Percentiles rank a stretch among this genome's conserved stretches.
Evolutionary conservation across 1,140 invertebrate species (phyloP).

Genomic region (Leptoteleia sp.): DNA sequence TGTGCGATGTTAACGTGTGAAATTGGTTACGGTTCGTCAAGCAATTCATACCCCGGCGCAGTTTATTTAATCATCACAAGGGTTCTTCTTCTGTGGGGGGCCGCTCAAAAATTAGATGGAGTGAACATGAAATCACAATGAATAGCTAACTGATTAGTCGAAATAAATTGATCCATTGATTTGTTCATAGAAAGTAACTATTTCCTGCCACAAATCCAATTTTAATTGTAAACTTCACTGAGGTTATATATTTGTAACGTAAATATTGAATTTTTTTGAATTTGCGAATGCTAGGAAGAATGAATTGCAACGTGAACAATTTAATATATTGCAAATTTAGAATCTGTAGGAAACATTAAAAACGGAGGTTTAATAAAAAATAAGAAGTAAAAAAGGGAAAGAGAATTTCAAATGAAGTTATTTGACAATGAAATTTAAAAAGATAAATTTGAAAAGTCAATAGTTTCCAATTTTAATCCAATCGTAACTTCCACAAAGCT

Average conservation of each 20-base stretch:
- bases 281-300: too few species aligned
- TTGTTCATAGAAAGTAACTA: too few species aligned
- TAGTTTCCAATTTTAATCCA: slow-evolving; percentile 10
- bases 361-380: too few species aligned
- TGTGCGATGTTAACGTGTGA: slow-evolving; percentile 1
- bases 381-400: too few species aligned
- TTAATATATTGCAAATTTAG: too few species aligned
- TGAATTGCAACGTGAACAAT: too few species aligned
- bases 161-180: slow-evolving; percentile 5
- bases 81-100: slow-evolving; percentile 10
- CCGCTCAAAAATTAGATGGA: not conserved
- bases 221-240: too few species aligned
- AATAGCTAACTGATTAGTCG: not conserved
- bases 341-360: too few species aligned
- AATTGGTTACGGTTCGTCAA: slow-evolving; percentile 17
- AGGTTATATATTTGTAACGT: too few species aligned
- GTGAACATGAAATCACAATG: not conserved
- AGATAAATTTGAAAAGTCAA: slow-evolving; percentile 5
- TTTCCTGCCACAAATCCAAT: too few species aligned
- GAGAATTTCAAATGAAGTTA: not conserved
- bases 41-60: slow-evolving; percentile 1
- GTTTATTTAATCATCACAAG: slow-evolving; percentile 27
- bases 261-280: too few species aligned
- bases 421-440: slow-evolving; percentile 24
- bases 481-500: slow-evolving; percentile 12